Conservation (phyloP, 2,797 vertebrate genomes). For the Apodemus agrarius region DNA sequence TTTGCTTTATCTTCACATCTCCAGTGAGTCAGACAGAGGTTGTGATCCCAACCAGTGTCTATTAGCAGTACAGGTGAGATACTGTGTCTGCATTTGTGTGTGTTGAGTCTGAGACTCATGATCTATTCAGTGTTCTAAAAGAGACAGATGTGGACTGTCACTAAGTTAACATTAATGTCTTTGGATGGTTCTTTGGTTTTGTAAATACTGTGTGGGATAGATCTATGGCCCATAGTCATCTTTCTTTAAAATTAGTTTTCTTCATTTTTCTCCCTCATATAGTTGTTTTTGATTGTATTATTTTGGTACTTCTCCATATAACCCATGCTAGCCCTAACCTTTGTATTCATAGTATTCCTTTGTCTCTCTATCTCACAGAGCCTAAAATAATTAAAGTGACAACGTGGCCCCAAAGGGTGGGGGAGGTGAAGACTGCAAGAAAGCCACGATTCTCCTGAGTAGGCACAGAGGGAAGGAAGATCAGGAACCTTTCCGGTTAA, state of each 20-base stretch:
- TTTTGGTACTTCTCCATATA: not conserved
- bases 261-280: not conserved
- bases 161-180: not conserved
- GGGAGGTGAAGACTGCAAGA: not conserved
- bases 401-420: not conserved
- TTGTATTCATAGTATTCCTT: not conserved
- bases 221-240: not conserved
- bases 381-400: not conserved
- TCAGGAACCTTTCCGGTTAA: not conserved
- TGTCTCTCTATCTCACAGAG: not conserved
- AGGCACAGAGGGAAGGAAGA: not conserved
- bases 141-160: not conserved
- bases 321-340: not conserved
- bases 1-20: conserved; percentile 3
- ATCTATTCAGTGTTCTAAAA: not conserved
- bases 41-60: not conserved
- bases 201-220: not conserved
- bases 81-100: not conserved
- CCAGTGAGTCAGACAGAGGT: not conserved
- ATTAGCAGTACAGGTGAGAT: not conserved
- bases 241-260: conserved; percentile 8
- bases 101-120: not conserved
- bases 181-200: not conserved
- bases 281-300: not conserved
- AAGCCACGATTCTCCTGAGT: not conserved